Evolutionary conservation across 2,888 invertebrate genomes (phyloP).

Genomic region (Entomobrya proxima): DNA sequence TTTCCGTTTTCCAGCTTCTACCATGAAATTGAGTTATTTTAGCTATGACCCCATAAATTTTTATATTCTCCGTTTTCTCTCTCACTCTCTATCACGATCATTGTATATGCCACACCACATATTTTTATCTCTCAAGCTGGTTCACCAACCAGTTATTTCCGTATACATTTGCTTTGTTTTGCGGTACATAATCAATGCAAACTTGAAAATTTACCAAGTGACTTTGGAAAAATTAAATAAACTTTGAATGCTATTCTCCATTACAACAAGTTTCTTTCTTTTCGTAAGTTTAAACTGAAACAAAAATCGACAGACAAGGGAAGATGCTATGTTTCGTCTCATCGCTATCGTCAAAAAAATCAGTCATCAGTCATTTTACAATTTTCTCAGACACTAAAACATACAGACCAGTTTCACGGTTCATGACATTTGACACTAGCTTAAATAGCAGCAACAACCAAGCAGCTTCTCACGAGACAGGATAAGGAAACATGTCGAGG

Average conservation of each 20-base stretch:
- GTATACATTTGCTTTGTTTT: not conserved
- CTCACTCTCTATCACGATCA: not conserved
- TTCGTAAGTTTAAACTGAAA: slow-evolving; percentile 17
- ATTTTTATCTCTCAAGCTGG: slow-evolving; percentile 8
- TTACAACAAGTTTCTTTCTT: not conserved
- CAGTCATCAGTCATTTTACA: not conserved
- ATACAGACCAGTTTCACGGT: slow-evolving; percentile 58
- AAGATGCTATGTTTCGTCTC: slow-evolving; percentile 57
- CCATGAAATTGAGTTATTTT: slow-evolving; percentile 55
- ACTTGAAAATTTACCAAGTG: not conserved
- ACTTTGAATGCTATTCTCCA: not conserved
- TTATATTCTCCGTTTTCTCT: not conserved
- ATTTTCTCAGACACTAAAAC: slow-evolving; percentile 38
- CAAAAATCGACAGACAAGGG: slow-evolving; percentile 25
- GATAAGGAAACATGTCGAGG: slow-evolving; percentile 1
- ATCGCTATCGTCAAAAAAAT: slow-evolving; percentile 24
- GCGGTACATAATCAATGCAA: not conserved
- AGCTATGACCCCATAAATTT: slow-evolving; percentile 51
- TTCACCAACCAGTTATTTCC: slow-evolving; percentile 12
- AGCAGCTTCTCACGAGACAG: not conserved
- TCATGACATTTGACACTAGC: slow-evolving; percentile 63
- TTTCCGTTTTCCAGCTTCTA: slow-evolving; percentile 29
- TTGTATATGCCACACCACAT: slow-evolving; percentile 29
- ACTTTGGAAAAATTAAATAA: not conserved
- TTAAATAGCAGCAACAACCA: slow-evolving; percentile 5